Conservation (phyloP, 1,140 invertebrate genomes). For the Harlomillsia oculata region DNA sequence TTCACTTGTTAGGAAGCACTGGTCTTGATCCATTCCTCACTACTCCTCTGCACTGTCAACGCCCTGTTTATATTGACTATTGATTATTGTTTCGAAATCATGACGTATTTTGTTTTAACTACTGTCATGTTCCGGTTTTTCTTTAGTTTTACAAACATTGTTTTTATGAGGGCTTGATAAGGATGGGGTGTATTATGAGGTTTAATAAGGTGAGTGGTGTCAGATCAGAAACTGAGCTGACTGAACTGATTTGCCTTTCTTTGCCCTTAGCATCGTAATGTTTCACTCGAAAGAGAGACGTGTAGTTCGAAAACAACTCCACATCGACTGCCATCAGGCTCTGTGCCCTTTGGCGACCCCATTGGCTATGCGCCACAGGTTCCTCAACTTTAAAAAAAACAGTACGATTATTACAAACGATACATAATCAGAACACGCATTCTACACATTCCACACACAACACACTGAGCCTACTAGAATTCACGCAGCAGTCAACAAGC, state of each 20-base stretch:
- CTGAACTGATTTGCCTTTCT: slow-evolving; percentile 35
- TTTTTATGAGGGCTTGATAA: not conserved
- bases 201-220: slow-evolving; percentile 35
- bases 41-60: slow-evolving; percentile 14
- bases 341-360: slow-evolving; percentile 34
- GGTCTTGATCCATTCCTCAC: slow-evolving; percentile 29
- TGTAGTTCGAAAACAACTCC: slow-evolving; percentile 36
- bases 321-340: slow-evolving; percentile 36
- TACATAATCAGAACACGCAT: slow-evolving; percentile 25
- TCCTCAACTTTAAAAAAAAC: slow-evolving; percentile 35
- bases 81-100: too few relatives aligned
- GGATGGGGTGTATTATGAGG: slow-evolving; percentile 10
- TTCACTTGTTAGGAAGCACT: slow-evolving; percentile 26
- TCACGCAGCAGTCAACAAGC: too few relatives aligned
- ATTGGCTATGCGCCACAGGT: slow-evolving; percentile 35
- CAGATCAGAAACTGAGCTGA: slow-evolving; percentile 36
- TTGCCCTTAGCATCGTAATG: slow-evolving; percentile 36
- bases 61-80: not conserved
- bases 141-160: not conserved
- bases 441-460: slow-evolving; percentile 24
- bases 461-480: slow-evolving; percentile 9
- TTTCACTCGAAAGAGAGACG: slow-evolving; percentile 36
- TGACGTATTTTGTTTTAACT: not conserved
- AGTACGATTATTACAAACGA: slow-evolving; percentile 24
- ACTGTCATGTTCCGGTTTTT: not conserved